Evolutionary conservation across 30 jellyfish, hydroid and myxozoan genomes (phyloP).

Genomic region (Aurelia coerulea): DNA sequence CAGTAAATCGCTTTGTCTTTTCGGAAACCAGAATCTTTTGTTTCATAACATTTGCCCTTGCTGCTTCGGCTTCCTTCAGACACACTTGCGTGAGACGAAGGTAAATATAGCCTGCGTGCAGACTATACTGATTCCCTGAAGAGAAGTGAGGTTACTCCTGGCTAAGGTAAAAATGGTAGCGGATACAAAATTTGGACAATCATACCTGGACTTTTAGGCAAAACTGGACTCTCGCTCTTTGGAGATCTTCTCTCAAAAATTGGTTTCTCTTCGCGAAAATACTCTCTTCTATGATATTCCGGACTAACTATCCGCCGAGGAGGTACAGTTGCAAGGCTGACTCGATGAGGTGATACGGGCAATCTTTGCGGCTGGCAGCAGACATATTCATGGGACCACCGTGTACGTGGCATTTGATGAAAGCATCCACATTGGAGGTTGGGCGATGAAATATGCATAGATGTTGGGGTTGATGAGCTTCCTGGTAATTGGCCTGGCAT

Average conservation of each 20-base stretch:
- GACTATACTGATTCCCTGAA: too few relatives aligned
- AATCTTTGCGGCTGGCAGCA: constrained; percentile 50
- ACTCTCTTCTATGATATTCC: constrained; percentile 7
- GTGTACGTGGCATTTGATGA: constrained; percentile 21
- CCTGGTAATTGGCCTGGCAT: constrained; percentile 23
- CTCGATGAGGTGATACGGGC: too few relatives aligned
- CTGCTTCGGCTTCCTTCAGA: too few relatives aligned
- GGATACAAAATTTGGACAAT: too few relatives aligned
- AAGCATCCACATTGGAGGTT: constrained; percentile 48
- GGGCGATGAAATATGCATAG: constrained; percentile 43
- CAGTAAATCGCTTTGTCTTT: too few relatives aligned
- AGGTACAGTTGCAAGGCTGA: too few relatives aligned
- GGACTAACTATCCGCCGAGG: constrained; percentile 24
- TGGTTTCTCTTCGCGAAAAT: neutral
- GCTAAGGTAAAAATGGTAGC: too few relatives aligned
- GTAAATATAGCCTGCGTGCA: too few relatives aligned
- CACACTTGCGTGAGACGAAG: too few relatives aligned
- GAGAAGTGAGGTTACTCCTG: too few relatives aligned
- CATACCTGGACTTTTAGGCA: constrained; percentile 15
- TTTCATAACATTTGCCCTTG: too few relatives aligned
- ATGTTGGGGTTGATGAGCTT: constrained; percentile 16
- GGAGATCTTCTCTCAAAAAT: neutral
- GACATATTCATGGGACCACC: constrained; percentile 33
- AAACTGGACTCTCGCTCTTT: neutral
- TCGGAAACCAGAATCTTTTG: too few relatives aligned